Conservation (phyloP, 2,113 vertebrate species). For the Malaclemys terrapin region DNA sequence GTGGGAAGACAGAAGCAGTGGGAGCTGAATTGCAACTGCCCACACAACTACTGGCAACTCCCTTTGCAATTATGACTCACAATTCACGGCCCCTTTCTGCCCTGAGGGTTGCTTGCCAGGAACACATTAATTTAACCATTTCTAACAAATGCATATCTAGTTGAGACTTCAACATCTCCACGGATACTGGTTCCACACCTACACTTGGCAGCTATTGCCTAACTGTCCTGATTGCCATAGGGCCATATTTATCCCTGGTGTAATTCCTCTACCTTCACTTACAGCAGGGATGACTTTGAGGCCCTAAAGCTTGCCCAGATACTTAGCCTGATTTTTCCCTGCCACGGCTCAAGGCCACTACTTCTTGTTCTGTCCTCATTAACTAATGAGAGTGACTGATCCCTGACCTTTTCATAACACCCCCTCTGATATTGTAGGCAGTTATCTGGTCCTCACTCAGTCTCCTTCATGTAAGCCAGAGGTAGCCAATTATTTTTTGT, state of each 20-base stretch:
- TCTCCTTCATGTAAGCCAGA: not conserved
- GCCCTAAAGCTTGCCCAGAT: not conserved
- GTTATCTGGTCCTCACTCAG: not conserved
- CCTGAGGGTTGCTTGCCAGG: conserved; percentile 48
- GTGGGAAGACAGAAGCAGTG: not conserved
- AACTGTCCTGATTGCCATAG: not conserved
- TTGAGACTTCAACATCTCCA: conserved; percentile 16
- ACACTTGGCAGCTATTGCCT: conserved; percentile 14
- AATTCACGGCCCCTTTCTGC: conserved; percentile 53
- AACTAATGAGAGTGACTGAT: not conserved
- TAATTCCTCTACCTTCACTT: not conserved
- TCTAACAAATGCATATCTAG: conserved; percentile 4
- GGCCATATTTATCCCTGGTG: conserved; percentile 15
- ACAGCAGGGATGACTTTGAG: not conserved
- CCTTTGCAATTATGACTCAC: conserved; percentile 31
- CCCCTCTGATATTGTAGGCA: not conserved
- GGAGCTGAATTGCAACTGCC: conserved; percentile 6
- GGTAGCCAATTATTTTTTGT: too few relatives aligned
- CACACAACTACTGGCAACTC: conserved; percentile 29
- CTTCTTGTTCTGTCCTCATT: not conserved
- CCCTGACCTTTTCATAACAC: not conserved
- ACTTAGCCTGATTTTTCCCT: not conserved
- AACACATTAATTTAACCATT: conserved; percentile 62
- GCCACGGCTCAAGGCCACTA: not conserved
- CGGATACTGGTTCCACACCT: conserved; percentile 13